A percentile compares a stretch with the other conserved stretches of the same genome.
Conservation (phyloP, 2,888 invertebrate species). For the Mesodorylaimus sp. region DNA sequence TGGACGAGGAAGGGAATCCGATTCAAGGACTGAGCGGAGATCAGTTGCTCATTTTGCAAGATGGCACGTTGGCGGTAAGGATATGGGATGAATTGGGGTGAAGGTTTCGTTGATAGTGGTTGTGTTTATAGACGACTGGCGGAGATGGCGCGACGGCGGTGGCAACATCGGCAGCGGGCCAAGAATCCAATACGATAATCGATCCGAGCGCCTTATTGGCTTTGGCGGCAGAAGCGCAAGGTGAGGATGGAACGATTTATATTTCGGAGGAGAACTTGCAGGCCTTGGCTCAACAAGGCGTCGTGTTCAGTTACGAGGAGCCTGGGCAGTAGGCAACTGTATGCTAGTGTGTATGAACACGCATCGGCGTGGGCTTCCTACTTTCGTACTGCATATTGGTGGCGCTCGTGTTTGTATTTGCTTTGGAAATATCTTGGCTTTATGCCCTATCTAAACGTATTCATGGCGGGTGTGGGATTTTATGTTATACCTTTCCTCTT, state of each 20-base stretch:
- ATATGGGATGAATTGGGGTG: too few relatives aligned
- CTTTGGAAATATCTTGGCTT: too few relatives aligned
- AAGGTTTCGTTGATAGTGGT: not conserved
- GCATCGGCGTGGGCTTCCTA: too few relatives aligned
- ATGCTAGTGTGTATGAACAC: too few relatives aligned
- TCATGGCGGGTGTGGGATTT: too few relatives aligned
- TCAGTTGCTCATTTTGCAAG: constrained; percentile 1
- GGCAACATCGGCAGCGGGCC: not conserved
- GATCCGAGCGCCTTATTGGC: constrained; percentile 8
- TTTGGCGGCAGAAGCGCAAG: constrained; percentile 6
- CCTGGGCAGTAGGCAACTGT: too few relatives aligned
- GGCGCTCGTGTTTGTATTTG: too few relatives aligned
- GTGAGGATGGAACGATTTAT: constrained; percentile 7
- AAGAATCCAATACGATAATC: not conserved
- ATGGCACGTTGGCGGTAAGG: not conserved
- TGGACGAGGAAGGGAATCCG: constrained; percentile 6
- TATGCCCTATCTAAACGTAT: too few relatives aligned
- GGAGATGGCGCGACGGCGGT: not conserved
- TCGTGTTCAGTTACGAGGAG: constrained; percentile 8
- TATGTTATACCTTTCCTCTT: too few relatives aligned
- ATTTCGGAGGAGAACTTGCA: constrained; percentile 8
- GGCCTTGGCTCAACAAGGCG: constrained; percentile 8
- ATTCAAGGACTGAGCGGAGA: constrained; percentile 1
- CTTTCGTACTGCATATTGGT: too few relatives aligned
- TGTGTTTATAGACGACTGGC: not conserved